Conservation (phyloP, 2,888 invertebrate species). For the Scelioninae gen. 1 region DNA sequence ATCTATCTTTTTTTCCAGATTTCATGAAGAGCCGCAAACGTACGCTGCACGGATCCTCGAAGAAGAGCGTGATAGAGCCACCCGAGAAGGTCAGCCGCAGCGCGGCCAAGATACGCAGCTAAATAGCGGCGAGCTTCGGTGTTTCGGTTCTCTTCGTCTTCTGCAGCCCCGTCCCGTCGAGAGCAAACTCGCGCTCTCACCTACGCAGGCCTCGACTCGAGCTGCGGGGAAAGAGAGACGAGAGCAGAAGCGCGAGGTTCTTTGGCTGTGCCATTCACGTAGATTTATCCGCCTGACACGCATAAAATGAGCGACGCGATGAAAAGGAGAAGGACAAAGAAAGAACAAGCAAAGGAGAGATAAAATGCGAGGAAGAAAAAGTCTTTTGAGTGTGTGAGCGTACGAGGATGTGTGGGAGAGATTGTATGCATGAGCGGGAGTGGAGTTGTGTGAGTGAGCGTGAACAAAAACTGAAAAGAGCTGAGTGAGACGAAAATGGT, state of each 20-base stretch:
- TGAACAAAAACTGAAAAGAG: conserved; percentile 4
- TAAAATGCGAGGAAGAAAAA: conserved; percentile 3
- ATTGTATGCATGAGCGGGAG: too few relatives aligned
- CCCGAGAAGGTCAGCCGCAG: conserved; percentile 84
- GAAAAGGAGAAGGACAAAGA: conserved; percentile 34
- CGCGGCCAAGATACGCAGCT: conserved; percentile 84
- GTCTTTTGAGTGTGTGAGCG: conserved; percentile 11
- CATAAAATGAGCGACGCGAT: conserved; percentile 71
- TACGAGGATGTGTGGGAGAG: too few relatives aligned
- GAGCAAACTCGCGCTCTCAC: conserved; percentile 51
- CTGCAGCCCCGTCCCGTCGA: conserved; percentile 62
- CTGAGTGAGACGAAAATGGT: conserved; percentile 8
- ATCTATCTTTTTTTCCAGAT: conserved; percentile 85
- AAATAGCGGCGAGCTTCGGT: conserved; percentile 71
- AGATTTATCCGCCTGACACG: conserved; percentile 78
- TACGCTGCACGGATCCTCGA: conserved; percentile 85
- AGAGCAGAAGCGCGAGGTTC: conserved; percentile 78
- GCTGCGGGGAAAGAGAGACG: conserved; percentile 69
- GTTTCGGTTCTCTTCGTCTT: conserved; percentile 65
- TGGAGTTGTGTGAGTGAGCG: conserved; percentile 7
- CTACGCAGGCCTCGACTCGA: conserved; percentile 55
- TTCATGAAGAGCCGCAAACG: conserved; percentile 89
- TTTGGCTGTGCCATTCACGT: conserved; percentile 83
- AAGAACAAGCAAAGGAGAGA: conserved; percentile 1
- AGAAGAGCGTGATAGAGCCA: conserved; percentile 83